A percentile compares a stretch with the other conserved stretches of the same genome.
phyloP scores from a whole-genome alignment of 2,888 invertebrate species.

The Drosophila atripex region DNA sequence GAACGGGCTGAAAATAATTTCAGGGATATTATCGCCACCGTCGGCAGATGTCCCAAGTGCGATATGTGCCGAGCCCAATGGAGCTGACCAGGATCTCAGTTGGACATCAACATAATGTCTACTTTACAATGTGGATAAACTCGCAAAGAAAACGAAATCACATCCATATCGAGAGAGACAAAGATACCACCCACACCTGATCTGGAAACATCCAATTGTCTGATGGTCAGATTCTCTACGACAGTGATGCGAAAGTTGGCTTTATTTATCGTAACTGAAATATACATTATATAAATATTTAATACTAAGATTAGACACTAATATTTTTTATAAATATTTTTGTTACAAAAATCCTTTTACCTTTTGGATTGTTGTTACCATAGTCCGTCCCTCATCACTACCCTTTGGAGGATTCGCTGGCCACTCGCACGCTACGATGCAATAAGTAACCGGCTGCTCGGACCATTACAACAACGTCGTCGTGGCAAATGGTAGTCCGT shows the following conservation, averaged over 20 bases:
- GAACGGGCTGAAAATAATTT: constrained; percentile 70
- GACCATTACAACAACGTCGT: constrained; percentile 60
- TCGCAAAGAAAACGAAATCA: constrained; percentile 72
- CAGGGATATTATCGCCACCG: constrained; percentile 72
- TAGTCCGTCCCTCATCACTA: not conserved
- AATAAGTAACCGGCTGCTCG: constrained; percentile 71
- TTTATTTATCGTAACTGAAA: too few relatives aligned
- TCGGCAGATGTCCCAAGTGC: constrained; percentile 78
- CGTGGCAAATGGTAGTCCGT: constrained; percentile 48
- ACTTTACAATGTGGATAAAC: constrained; percentile 82
- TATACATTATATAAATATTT: too few relatives aligned
- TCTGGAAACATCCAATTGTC: constrained; percentile 34
- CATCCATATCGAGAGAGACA: constrained; percentile 62
- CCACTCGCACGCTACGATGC: constrained; percentile 74
- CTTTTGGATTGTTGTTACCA: not conserved
- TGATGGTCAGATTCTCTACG: constrained; percentile 29
- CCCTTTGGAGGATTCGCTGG: constrained; percentile 53
- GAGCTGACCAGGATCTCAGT: constrained; percentile 34
- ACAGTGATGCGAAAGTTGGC: not conserved
- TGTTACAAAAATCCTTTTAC: not conserved
- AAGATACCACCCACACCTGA: constrained; percentile 9
- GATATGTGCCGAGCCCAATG: constrained; percentile 63
- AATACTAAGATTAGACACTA: too few relatives aligned
- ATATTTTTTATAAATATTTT: too few relatives aligned
- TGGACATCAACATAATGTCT: constrained; percentile 82